Evolutionary conservation across 2,888 invertebrate genomes (phyloP), one percentile per base, ranked within the genome.

Genomic region (Cheilosia soror): DNA sequence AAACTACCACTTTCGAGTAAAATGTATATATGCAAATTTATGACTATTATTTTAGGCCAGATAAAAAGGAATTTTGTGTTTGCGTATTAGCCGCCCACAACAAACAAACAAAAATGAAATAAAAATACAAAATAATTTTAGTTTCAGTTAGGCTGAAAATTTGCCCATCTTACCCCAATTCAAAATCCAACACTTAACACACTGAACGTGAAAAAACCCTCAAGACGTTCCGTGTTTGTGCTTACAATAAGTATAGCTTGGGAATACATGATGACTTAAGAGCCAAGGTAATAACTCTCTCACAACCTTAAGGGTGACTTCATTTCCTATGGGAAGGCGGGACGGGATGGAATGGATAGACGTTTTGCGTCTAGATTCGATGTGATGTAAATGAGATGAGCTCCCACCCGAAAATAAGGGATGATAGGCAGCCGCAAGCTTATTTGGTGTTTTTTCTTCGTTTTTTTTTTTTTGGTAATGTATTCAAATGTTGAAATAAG

Each of bases 401-500:
- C 57, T 73, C 65, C 40, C 44, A 25, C 57, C 47, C 40, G 5
- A 49, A 78, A 60, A 78, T 57, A 84, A 75, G 65, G 65, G 72
- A 60, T 63, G 83, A 69, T 75, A 73, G 63, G 72, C 72, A 83
- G 66, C 69, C 71, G 49, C 77, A 72, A 72, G 83, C 78, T 72
- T 55, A 72, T 66, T 77, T 53, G 25, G 31, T 65, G 49, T 69
- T 62, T 72, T 42, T 25, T 49, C 25, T 71, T 68, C 49, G 62
- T 29, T 60, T 40, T 53, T 66, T 77, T 63, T 44, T 42, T 57
- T 69, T 42, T 63, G 73, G 69, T 84, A 80, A 84, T 84, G 69
- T 84, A 84, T 84, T 80, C 84, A 84, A 84, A 84, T 80, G 79
- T 79, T 75, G 53, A 80, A 84, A 80, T 80, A 84, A 84, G 75